Percentiles rank a stretch among this genome's conserved stretches.
Evolutionary conservation across 2,797 vertebrate species (phyloP).

Genomic region (Lacerta bilineata): DNA sequence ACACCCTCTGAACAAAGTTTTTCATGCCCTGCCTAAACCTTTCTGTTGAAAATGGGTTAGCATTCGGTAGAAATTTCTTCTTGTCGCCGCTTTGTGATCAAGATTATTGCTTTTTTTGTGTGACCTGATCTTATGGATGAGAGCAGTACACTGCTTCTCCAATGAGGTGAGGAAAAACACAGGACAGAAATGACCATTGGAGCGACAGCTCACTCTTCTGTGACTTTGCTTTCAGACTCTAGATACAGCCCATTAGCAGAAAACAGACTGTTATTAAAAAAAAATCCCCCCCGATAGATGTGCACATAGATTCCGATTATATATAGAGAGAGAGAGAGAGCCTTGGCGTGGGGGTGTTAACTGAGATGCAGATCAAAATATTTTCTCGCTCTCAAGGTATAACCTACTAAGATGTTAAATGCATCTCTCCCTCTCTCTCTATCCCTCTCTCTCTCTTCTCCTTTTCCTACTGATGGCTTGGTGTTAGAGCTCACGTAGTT

Average conservation of each 20-base stretch:
- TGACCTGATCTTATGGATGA: neutral
- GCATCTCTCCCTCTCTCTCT: constrained; percentile 54
- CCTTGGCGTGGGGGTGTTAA: constrained; percentile 58
- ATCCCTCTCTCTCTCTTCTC: neutral
- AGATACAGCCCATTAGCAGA: neutral
- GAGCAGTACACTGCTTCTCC: neutral
- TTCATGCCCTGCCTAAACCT: constrained; percentile 53
- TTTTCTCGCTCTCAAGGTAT: constrained; percentile 73
- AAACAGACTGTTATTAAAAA: constrained; percentile 7
- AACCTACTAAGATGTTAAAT: constrained; percentile 73
- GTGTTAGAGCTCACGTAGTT: constrained; percentile 84
- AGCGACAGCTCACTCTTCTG: neutral
- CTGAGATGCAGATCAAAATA: constrained; percentile 56
- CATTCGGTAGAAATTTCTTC: constrained; percentile 48
- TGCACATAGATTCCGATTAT: constrained; percentile 37
- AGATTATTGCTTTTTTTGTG: neutral
- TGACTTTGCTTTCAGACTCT: neutral
- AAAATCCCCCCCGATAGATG: constrained; percentile 32
- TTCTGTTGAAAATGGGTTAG: constrained; percentile 60
- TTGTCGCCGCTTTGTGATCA: neutral
- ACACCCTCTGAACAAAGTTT: neutral
- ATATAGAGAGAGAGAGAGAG: neutral
- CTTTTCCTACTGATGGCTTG: constrained; percentile 75
- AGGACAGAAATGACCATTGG: neutral
- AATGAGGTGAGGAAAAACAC: neutral